phyloP scores from a whole-genome alignment of 2,888 invertebrate genomes.

The Plutella xylostella region DNA sequence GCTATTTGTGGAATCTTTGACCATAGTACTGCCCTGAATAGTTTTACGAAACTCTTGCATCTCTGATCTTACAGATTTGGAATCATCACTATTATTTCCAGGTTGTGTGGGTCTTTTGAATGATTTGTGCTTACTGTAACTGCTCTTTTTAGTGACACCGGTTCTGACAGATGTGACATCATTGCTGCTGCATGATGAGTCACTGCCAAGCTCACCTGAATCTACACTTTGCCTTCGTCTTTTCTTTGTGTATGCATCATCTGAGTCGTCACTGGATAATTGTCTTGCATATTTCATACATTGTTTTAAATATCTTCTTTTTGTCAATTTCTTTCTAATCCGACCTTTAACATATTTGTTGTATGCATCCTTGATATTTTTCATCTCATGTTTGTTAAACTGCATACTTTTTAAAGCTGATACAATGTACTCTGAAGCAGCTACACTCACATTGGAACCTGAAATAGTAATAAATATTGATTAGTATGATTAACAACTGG shows the following conservation, averaged over 20 bases:
- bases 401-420: slow-evolving; percentile 33
- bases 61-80: slow-evolving; percentile 23
- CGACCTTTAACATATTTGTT: slow-evolving; percentile 29
- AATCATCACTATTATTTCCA: slow-evolving; percentile 20
- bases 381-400: slow-evolving; percentile 37
- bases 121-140: slow-evolving; percentile 13
- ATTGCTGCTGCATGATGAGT: slow-evolving; percentile 48
- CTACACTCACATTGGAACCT: slow-evolving; percentile 41
- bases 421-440: slow-evolving; percentile 35
- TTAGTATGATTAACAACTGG: too few species aligned
- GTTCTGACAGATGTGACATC: slow-evolving; percentile 35
- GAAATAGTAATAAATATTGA: slow-evolving; percentile 18
- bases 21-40: slow-evolving; percentile 26
- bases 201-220: slow-evolving; percentile 45
- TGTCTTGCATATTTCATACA: slow-evolving; percentile 29
- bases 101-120: slow-evolving; percentile 25
- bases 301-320: slow-evolving; percentile 30
- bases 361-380: slow-evolving; percentile 34
- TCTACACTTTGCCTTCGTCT: slow-evolving; percentile 35
- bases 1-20: slow-evolving; percentile 28
- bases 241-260: too few species aligned
- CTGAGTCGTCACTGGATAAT: slow-evolving; percentile 40
- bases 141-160: slow-evolving; percentile 10
- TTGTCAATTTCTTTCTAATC: slow-evolving; percentile 32
- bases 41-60: slow-evolving; percentile 21